phyloP scores from a whole-genome alignment of 2,888 invertebrate genomes.

The Cheilosia soror region DNA sequence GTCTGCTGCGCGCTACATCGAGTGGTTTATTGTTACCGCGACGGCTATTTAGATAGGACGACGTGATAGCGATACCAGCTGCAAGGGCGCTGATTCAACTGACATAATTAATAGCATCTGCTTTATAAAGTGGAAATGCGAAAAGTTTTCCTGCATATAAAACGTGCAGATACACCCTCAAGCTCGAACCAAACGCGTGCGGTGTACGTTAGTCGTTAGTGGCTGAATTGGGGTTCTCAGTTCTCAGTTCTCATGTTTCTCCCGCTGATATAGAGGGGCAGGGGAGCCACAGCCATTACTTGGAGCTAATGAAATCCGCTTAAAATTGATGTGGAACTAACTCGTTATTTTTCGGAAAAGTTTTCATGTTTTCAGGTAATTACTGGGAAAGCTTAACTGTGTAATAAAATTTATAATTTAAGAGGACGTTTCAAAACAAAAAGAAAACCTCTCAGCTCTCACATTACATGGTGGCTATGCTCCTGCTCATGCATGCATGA shows the following conservation, averaged over 20 bases:
- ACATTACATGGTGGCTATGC: too few relatives aligned
- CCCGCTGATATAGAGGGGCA: neutral
- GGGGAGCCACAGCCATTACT: slow-evolving; percentile 25
- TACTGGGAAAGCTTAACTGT: slow-evolving; percentile 46
- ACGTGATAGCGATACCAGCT: slow-evolving; percentile 28
- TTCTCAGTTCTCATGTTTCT: neutral
- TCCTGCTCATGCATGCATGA: too few relatives aligned
- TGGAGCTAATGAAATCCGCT: slow-evolving; percentile 63
- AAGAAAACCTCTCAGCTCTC: too few relatives aligned
- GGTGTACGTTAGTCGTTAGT: neutral
- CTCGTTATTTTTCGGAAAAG: slow-evolving; percentile 39
- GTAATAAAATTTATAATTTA: slow-evolving; percentile 53
- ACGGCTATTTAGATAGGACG: slow-evolving; percentile 60
- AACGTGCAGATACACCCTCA: neutral
- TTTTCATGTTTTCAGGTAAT: slow-evolving; percentile 53
- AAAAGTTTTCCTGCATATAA: slow-evolving; percentile 55
- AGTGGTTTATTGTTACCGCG: slow-evolving; percentile 69
- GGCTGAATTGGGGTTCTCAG: slow-evolving; percentile 8
- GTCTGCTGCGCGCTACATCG: slow-evolving; percentile 66
- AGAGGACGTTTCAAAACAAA: neutral
- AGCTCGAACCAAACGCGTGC: slow-evolving; percentile 26
- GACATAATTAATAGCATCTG: slow-evolving; percentile 73
- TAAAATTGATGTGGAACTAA: slow-evolving; percentile 60
- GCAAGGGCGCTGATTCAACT: slow-evolving; percentile 38
- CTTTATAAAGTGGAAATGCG: slow-evolving; percentile 69